phyloP scores from a whole-genome alignment of 2,113 vertebrate genomes.

The Chaetura pelagica region DNA sequence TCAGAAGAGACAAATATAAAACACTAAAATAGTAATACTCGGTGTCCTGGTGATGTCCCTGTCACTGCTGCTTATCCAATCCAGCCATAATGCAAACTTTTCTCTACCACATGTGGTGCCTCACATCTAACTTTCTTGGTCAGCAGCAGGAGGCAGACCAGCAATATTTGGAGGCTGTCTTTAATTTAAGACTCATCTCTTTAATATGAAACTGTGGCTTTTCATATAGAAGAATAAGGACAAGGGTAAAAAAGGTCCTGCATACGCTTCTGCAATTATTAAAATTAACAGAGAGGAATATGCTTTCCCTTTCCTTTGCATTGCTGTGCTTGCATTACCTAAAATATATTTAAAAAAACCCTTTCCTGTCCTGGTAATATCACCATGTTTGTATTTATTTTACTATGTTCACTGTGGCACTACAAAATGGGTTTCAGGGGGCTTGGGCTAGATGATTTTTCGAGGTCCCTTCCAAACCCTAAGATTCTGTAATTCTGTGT shows the following conservation, averaged over 20 bases:
- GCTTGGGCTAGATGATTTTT: no score
- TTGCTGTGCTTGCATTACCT: background rate
- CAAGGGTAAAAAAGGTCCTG: background rate
- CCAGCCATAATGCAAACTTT: slow-evolving; percentile 18
- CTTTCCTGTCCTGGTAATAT: background rate
- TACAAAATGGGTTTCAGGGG: background rate
- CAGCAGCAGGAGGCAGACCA: slow-evolving; percentile 38
- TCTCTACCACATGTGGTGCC: slow-evolving; percentile 35
- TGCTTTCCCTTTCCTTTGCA: background rate
- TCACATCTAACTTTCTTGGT: slow-evolving; percentile 22
- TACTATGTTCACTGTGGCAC: background rate
- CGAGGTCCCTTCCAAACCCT: no score
- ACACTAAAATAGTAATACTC: slow-evolving; percentile 8
- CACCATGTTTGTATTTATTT: background rate
- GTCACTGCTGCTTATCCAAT: background rate
- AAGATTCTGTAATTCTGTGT: no score
- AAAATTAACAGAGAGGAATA: background rate
- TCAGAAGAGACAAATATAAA: slow-evolving; percentile 44
- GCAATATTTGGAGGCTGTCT: background rate
- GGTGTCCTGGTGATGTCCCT: background rate
- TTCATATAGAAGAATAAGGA: background rate
- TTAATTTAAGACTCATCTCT: background rate
- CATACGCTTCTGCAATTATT: background rate
- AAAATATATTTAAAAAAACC: background rate
- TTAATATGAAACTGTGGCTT: background rate